Conservation (phyloP, 2,797 vertebrate species). For the Pseudocheirus occidentalis region DNA sequence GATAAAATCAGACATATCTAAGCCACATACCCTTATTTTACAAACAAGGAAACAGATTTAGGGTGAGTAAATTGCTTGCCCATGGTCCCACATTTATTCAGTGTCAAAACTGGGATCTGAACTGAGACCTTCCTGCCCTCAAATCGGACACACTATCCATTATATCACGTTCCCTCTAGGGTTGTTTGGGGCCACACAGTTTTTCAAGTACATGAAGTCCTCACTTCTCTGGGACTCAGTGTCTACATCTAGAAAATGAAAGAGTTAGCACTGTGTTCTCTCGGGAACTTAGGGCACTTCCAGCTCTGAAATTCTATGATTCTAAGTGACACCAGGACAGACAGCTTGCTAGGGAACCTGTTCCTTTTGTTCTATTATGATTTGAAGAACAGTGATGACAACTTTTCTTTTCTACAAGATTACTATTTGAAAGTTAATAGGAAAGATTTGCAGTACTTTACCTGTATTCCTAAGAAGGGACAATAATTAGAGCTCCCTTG, state of each 20-base stretch:
- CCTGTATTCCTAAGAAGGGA: conserved; percentile 46
- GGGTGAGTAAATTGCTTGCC: neutral
- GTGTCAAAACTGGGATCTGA: neutral
- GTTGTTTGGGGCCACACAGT: neutral
- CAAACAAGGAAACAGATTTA: neutral
- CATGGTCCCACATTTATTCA: neutral
- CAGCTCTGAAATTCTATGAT: neutral
- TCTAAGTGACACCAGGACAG: conserved; percentile 9
- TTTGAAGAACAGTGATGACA: conserved; percentile 62
- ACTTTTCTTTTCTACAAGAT: conserved; percentile 59
- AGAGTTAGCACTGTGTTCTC: neutral
- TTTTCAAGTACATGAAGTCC: neutral
- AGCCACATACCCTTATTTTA: neutral
- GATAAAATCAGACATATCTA: neutral
- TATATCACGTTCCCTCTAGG: neutral
- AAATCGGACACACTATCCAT: neutral
- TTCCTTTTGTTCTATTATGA: conserved; percentile 68
- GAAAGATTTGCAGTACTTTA: conserved; percentile 23
- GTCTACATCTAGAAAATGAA: neutral
- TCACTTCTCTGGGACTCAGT: neutral
- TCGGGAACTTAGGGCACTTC: neutral
- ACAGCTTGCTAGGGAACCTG: conserved; percentile 41
- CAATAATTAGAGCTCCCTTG: neutral
- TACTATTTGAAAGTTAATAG: conserved; percentile 30
- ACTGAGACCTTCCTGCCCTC: neutral